Evolutionary conservation across 2,888 invertebrate genomes (phyloP).

Genomic region (Girardia tigrina): DNA sequence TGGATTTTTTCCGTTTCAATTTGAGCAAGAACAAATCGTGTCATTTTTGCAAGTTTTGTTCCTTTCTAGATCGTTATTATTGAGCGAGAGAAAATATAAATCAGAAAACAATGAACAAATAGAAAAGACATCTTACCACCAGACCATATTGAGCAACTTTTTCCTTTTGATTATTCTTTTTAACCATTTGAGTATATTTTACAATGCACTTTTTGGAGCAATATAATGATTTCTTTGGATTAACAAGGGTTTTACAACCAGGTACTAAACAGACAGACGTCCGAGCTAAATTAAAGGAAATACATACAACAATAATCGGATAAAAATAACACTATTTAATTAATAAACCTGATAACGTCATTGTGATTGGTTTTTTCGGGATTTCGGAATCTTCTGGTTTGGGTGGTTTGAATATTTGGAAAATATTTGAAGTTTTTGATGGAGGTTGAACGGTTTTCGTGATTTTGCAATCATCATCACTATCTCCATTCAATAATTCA

Average conservation of each 20-base stretch:
- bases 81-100: too few relatives aligned
- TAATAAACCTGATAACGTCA: not conserved
- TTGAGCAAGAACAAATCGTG: conserved; percentile 13
- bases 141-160: conserved; percentile 19
- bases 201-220: conserved; percentile 14
- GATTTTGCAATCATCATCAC: not conserved
- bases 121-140: not conserved
- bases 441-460: not conserved
- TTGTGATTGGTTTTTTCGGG: not conserved
- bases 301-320: not conserved
- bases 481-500: not conserved
- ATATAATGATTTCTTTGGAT: conserved; percentile 4
- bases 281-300: not conserved
- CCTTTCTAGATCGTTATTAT: not conserved
- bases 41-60: not conserved
- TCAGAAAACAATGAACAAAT: not conserved
- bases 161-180: not conserved
- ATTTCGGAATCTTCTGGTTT: not conserved
- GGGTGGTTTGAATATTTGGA: not conserved
- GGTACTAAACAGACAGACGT: not conserved
- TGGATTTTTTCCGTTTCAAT: conserved; percentile 1
- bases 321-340: not conserved
- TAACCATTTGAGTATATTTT: not conserved
- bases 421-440: not conserved
- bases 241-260: not conserved